phyloP scores from a whole-genome alignment of 2,113 vertebrate genomes.

The Salvelinus fontinalis region DNA sequence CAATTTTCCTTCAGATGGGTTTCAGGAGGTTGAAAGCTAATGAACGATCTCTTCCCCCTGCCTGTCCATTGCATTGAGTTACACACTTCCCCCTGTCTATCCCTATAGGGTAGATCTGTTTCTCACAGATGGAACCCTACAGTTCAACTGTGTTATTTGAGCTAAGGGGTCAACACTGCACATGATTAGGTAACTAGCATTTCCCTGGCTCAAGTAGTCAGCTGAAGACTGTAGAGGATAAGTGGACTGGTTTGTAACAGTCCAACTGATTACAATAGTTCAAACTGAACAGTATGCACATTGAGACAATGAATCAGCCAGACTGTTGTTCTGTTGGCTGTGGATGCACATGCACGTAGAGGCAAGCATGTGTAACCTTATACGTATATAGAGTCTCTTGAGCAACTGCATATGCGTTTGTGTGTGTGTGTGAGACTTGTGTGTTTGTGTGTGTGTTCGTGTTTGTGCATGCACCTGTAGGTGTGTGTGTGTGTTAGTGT shows the following conservation, averaged over 20 bases:
- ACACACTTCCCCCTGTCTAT: constrained; percentile 16
- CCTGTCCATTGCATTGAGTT: constrained; percentile 29
- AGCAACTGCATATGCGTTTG: not conserved
- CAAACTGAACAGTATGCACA: not conserved
- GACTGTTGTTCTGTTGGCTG: constrained; percentile 1
- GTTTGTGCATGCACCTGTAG: not conserved
- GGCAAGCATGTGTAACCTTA: not conserved
- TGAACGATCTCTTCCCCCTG: constrained; percentile 30
- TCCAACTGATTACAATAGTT: constrained; percentile 9
- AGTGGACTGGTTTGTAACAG: constrained; percentile 14
- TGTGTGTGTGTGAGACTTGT: not conserved
- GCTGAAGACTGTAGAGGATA: constrained; percentile 12
- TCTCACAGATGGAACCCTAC: constrained; percentile 4
- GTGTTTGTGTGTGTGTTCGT: not conserved
- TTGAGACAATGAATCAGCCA: constrained; percentile 24
- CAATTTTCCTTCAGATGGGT: constrained; percentile 47
- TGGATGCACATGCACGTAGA: not conserved
- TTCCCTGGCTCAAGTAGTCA: constrained; percentile 34
- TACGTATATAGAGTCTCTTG: not conserved
- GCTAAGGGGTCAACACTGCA: constrained; percentile 32
- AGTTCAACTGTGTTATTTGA: constrained; percentile 40
- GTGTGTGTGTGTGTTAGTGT: not conserved
- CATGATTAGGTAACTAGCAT: constrained; percentile 33
- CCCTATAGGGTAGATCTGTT: constrained; percentile 8
- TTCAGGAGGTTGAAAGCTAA: constrained; percentile 21